These are phyloP conservation scores for Hirundo rustica DNA, from an alignment of 2,797 vertebrate genomes.

Conservation along the genomic window DNA sequence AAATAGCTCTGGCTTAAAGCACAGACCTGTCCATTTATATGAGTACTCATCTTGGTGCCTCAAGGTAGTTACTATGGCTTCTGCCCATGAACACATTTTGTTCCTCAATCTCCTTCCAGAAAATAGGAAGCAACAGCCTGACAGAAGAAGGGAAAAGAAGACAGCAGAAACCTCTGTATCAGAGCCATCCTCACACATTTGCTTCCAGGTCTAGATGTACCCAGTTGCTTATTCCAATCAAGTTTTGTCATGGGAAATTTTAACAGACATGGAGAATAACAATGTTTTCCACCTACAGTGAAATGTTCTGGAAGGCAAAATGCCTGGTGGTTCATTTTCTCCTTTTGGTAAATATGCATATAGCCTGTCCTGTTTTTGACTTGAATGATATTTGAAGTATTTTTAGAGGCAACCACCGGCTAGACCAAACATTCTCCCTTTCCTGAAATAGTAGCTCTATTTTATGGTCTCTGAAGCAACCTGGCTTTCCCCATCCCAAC, in stretches of 20 bases:
- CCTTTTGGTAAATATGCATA: background rate
- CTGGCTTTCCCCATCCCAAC: background rate
- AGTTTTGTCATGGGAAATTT: background rate
- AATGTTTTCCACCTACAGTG: slow-evolving; percentile 3
- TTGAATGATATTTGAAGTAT: background rate
- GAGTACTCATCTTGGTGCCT: background rate
- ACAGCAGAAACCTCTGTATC: background rate
- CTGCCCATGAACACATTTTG: background rate
- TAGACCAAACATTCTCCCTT: background rate
- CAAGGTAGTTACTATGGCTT: background rate
- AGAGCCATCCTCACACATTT: background rate
- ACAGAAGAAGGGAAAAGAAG: background rate
- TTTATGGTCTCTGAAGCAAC: background rate
- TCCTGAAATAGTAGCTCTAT: background rate
- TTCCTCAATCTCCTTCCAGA: background rate
- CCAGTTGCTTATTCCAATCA: background rate
- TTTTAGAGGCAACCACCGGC: slow-evolving; percentile 2
- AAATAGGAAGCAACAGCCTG: background rate
- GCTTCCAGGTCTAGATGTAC: background rate
- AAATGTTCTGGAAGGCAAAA: background rate
- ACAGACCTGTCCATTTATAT: background rate
- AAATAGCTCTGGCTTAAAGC: background rate
- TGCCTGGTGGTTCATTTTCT: background rate
- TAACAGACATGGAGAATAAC: background rate
- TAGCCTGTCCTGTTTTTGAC: background rate